phyloP scores from a whole-genome alignment of 2,113 vertebrate genomes.

The Herpetotheres cachinnans region DNA sequence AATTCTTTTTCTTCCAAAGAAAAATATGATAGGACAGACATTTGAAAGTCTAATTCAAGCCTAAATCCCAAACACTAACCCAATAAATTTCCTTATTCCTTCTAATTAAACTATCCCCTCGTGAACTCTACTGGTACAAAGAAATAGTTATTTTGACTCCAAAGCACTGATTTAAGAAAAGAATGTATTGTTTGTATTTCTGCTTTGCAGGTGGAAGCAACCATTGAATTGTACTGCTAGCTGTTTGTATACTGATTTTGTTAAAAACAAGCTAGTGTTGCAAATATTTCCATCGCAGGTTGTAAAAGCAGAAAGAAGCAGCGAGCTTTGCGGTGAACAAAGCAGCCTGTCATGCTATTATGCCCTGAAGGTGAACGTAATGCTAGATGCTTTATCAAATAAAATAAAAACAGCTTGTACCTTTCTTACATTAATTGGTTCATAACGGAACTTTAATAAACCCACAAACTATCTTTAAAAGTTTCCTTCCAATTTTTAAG shows the following conservation, averaged over 20 bases:
- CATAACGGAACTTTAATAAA: conserved; percentile 35
- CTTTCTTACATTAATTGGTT: conserved; percentile 38
- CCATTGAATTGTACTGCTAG: background rate
- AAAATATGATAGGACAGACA: background rate
- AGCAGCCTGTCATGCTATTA: background rate
- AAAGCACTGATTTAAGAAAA: background rate
- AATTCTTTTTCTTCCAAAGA: background rate
- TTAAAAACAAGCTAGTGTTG: background rate
- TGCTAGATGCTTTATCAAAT: conserved; percentile 6
- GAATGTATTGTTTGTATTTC: background rate
- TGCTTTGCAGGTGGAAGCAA: background rate
- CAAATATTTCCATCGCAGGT: conserved; percentile 1
- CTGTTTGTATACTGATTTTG: conserved; percentile 5
- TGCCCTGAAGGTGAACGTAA: background rate
- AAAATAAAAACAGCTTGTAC: conserved; percentile 12
- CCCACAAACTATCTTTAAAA: background rate
- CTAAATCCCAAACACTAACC: background rate
- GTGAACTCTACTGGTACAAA: background rate
- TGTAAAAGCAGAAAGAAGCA: background rate
- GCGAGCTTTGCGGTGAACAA: background rate
- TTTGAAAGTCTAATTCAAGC: background rate
- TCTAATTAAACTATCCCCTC: background rate
- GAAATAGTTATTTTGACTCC: background rate
- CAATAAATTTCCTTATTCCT: background rate
- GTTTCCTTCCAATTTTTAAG: background rate